Evolutionary conservation across 1,140 invertebrate species (phyloP), one percentile per base, ranked within the genome.

Genomic region (Philotrypesis tridentata): DNA sequence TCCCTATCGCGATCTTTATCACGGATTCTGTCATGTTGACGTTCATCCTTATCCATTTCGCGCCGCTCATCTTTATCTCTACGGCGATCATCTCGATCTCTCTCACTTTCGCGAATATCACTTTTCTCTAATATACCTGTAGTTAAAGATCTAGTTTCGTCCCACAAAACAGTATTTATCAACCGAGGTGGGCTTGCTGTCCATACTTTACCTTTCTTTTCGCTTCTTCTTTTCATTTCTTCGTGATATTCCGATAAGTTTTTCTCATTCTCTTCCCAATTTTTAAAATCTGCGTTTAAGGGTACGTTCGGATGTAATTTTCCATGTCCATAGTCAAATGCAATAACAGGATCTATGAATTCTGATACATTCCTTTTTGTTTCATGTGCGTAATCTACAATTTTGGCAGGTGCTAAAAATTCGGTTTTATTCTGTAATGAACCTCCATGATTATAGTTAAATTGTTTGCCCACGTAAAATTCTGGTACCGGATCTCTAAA

Each of bases 361-460:
- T 80, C 78, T 0, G 8, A 63, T 25, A 79, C 43, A 17, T 3
- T 25, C 33, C 27, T 1, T 61, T 31, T 74, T n/a, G 27, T 79
- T 79, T 71, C 71, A 74, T 84, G 85, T 96, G 95, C 94, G 90
- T 96, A 96, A 90, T 96, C 95, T 67, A 96, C 93, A 31, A 96
- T 93, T 82, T 95, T 93, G n/a, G 93, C 91, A 5, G 90, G 89
- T 5, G 75, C 29, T 12, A 87, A 84, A 7, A 78, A 74, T 12
- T 79, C 77, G 40, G 84, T 85, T 33, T 87, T 85, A n/a, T 89
- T 84, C 29, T 80, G 75, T 1, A 74, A n/a, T 78, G 73, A 71
- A 40, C 84, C 87, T 8, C 88, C 89, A 70, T 92, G 91, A 85
- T 92, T 92, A 74, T 92, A 92, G 87, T 92, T 92, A 37, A 91